Base-by-base conservation (phyloP, 2,888 invertebrate genomes). In the Ctena decussata region DNA sequence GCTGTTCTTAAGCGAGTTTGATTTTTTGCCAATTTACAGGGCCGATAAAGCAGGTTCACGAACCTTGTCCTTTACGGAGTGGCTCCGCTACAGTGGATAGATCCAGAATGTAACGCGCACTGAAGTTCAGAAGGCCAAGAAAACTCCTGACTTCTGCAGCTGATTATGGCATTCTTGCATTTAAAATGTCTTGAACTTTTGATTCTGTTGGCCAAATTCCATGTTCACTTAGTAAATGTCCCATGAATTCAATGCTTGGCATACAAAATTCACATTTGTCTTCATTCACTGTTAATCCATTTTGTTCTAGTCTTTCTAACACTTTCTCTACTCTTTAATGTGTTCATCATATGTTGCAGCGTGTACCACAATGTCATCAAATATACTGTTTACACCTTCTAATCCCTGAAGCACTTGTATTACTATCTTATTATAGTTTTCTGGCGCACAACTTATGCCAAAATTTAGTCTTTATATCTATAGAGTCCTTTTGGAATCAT, bases 351-450 rank as follows among this genome's bases (percentile, higher is more conserved):
- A 71, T 27, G 57, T 74, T 3, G 21, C 3, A 44, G 80, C 85
- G 49, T 80, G 69, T 15, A 90, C 60, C 1, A 91, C 77, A 24
- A 90, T 85, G 71, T 90, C 85, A 75, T 90, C 90, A 15, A 82
- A 81, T 6, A 89, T 87, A 46, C 86, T 90, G 30, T 72, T 70
- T 18, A 82, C 88, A 12, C 84, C 85, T 46, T 71, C 80, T 46
- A 60, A 75, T 39, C 75, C 84, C 41, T 84, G 60, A 18, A 89
- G 75, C n/a, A 86, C 76, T 65, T 87, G 84, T 0, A 69, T 44
- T 11, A 89, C 80, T 0, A 86, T 60, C 24, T 87, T 77, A 21
- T 89, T 84, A 73, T 87, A 89, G 30, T 77, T 80, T 69, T 89
- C 90, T 18, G 87, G 89, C 0, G 87, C 85, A 3, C 80, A 72